Conservation (phyloP, 2,113 vertebrate genomes). For the Lethenteron camtschaticum region DNA sequence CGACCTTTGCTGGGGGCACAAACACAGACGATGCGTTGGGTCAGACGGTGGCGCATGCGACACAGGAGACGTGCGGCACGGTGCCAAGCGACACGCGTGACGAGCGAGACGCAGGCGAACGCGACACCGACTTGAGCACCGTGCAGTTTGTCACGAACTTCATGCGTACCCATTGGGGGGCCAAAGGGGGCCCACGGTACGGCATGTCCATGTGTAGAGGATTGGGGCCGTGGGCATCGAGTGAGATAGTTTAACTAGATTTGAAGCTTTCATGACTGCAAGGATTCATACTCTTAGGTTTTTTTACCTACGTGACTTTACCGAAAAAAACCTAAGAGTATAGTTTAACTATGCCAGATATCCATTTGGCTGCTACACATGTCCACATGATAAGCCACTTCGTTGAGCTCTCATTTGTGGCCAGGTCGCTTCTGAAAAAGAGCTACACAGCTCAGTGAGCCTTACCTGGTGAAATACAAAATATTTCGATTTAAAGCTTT, state of each 20-base stretch:
- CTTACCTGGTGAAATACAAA: too few relatives aligned
- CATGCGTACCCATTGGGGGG: conserved; percentile 56
- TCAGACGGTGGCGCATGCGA: not conserved
- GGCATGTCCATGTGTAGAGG: conserved; percentile 78
- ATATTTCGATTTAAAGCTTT: too few relatives aligned
- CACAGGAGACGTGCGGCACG: too few relatives aligned
- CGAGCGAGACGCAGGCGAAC: not conserved
- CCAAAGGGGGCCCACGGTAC: conserved; percentile 52
- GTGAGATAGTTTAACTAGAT: conserved; percentile 26
- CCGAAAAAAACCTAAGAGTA: conserved; percentile 11
- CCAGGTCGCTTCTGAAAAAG: too few relatives aligned
- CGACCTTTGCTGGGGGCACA: conserved; percentile 22
- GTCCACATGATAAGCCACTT: too few relatives aligned
- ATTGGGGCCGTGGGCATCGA: conserved; percentile 52
- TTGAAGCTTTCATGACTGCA: conserved; percentile 18
- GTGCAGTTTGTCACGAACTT: not conserved
- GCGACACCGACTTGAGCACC: not conserved
- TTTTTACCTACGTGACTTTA: conserved; percentile 19
- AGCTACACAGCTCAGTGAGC: too few relatives aligned
- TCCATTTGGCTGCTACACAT: too few relatives aligned
- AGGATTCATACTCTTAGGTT: conserved; percentile 21
- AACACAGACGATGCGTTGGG: conserved; percentile 1
- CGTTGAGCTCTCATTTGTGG: too few relatives aligned
- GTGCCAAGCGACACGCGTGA: not conserved
- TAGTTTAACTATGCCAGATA: conserved; percentile 13